Evolutionary conservation across 2,888 invertebrate genomes (phyloP).

Genomic region (Tinea trinotella): DNA sequence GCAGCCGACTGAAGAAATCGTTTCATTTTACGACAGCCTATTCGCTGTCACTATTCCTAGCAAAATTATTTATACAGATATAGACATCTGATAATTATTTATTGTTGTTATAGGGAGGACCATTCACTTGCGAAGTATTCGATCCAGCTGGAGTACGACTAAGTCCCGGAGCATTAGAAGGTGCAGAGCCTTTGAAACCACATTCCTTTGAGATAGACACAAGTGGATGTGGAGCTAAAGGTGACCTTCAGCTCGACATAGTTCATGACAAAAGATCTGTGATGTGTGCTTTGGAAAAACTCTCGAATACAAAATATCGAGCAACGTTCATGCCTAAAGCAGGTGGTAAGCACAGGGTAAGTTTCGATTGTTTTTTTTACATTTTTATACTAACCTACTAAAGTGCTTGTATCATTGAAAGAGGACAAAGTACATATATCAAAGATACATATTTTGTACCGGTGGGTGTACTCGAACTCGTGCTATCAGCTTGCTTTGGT

Average conservation of each 20-base stretch:
- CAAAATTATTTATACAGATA: too few species aligned
- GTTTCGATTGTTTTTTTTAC: too few species aligned
- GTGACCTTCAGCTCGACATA: constrained; percentile 90
- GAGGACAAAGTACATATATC: too few species aligned
- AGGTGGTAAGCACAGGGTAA: constrained; percentile 82
- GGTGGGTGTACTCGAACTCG: too few species aligned
- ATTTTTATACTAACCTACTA: too few species aligned
- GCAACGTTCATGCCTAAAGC: constrained; percentile 86
- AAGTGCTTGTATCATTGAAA: too few species aligned
- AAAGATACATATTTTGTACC: too few species aligned
- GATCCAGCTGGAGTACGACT: constrained; percentile 93
- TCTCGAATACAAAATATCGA: constrained; percentile 82
- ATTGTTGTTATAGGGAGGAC: constrained; percentile 80
- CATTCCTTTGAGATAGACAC: constrained; percentile 86
- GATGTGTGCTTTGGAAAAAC: constrained; percentile 85
- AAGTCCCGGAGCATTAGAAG: constrained; percentile 78
- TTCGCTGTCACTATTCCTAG: too few species aligned
- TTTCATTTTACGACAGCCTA: too few species aligned
- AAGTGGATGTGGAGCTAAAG: constrained; percentile 78
- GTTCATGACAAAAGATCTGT: constrained; percentile 90
- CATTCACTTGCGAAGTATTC: constrained; percentile 96
- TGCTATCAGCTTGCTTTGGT: too few species aligned
- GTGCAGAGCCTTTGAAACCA: constrained; percentile 87
- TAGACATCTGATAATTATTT: too few species aligned
- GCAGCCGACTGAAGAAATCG: too few species aligned